Base-by-base conservation (phyloP, 2,113 vertebrate genomes). In the zebrafish (Danio rerio) region DNA sequence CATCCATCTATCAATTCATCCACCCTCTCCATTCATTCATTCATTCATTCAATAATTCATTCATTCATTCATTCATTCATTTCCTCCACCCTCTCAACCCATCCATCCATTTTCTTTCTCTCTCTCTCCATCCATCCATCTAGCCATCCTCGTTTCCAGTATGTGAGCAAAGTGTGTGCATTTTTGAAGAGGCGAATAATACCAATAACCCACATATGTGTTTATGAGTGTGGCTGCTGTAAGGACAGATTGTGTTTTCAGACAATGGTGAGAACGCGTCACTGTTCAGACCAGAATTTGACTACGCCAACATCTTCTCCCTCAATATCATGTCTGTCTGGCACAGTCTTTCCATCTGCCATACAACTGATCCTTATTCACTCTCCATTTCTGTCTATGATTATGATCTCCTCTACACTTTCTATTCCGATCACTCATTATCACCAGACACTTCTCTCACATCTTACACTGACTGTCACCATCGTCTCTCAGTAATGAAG, bases 221-320 rank as follows among this genome's bases (percentile, higher is more conserved):
- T 53, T 49, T 16, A 21, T 6, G 83, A 6, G 70, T 76, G 81
- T 11, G 16, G 71, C 21, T 63, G 81, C 55, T 70, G 40, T 55
- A 47, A 50, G 12, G 58, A 92, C 92, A 92, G 90, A 90, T 90
- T 92, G 89, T 72, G 71, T 65, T 89, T 89, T 86, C 63, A 83
- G 83, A 86, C 70, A 31, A 49, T 49, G 62, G 13, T 76, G 77
- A 80, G 20, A 62, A 15, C 52, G 47, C 21, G 47, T 82, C 20
- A 61, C 20, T 12, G n/a, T 18, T 58, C 55, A 70, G 56, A 43
- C 21, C 16, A 71, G 66, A 18, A 71, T 4, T 15, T 18, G 20
- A 52, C 47, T 47, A 8, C 21, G 63, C 78, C 63, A 81, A 80
- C 42, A 84, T 53, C 50, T 45, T 20, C 65, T 71, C 43, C 68